Evolutionary conservation across 1,140 invertebrate genomes (phyloP).

Genomic region (Drosophila kikkawai): DNA sequence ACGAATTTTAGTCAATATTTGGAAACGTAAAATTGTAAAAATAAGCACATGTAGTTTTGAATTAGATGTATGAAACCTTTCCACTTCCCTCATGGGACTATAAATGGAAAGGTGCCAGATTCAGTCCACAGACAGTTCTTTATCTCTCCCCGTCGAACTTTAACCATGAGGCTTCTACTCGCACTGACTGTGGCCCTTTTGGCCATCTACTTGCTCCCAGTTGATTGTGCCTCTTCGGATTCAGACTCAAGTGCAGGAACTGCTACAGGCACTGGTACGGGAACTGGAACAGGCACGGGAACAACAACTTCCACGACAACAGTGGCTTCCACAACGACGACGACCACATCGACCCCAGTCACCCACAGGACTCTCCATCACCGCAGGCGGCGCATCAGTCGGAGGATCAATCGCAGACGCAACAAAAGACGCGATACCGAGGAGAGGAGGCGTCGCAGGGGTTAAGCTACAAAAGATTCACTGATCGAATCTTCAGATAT

Average conservation of each 20-base stretch:
- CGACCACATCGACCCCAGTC: background rate
- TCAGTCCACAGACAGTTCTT: background rate
- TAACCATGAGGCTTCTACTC: background rate
- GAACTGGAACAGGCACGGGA: background rate
- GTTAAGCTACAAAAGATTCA: background rate
- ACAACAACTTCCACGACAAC: background rate
- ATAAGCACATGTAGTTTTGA: background rate
- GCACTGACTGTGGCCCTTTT: background rate
- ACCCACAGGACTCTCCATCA: constrained; percentile 1
- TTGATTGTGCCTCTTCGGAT: background rate
- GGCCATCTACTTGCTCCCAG: background rate
- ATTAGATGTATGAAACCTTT: constrained; percentile 1
- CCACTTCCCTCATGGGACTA: background rate
- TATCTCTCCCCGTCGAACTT: background rate
- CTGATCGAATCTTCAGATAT: background rate
- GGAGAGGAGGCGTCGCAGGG: background rate
- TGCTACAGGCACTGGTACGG: background rate
- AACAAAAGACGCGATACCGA: background rate
- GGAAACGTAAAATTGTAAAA: background rate
- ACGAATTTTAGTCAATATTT: constrained; percentile 1
- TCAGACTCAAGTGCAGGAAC: constrained; percentile 1
- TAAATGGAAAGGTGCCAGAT: background rate
- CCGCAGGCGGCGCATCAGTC: background rate
- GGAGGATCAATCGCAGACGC: background rate
- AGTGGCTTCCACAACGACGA: background rate